phyloP scores from a whole-genome alignment of 2,888 invertebrate species.

The Sialis lutaria region DNA sequence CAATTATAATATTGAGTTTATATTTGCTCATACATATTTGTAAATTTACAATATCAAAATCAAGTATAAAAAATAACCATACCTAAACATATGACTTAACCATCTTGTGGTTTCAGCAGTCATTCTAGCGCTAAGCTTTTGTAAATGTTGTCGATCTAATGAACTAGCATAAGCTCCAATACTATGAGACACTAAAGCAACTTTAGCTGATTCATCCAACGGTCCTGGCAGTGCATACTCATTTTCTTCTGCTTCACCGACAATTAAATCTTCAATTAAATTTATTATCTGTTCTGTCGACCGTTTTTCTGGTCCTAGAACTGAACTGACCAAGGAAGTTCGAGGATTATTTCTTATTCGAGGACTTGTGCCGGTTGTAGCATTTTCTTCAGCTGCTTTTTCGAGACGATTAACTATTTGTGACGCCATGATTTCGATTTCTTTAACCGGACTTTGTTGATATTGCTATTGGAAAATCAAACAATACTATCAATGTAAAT shows the following conservation, averaged over 20 bases:
- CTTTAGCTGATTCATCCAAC: conserved; percentile 41
- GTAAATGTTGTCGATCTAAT: conserved; percentile 59
- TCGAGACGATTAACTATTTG: conserved; percentile 27
- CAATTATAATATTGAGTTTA: conserved; percentile 12
- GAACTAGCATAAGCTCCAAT: conserved; percentile 76
- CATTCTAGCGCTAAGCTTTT: conserved; percentile 62
- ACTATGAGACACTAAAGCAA: conserved; percentile 71
- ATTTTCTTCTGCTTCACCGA: conserved; percentile 45
- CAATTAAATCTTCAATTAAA: conserved; percentile 37
- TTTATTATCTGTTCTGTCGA: conserved; percentile 37
- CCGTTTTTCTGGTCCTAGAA: conserved; percentile 24
- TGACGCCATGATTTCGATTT: conserved; percentile 27
- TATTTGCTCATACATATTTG: neutral
- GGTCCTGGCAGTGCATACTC: conserved; percentile 36
- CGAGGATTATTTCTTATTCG: conserved; percentile 14
- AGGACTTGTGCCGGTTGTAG: conserved; percentile 15
- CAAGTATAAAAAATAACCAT: conserved; percentile 11
- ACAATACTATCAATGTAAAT: neutral
- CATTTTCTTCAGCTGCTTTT: conserved; percentile 22
- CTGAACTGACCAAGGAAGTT: conserved; percentile 6
- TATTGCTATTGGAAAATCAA: neutral
- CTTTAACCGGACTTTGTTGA: conserved; percentile 17
- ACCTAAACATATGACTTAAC: conserved; percentile 77
- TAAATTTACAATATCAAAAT: neutral
- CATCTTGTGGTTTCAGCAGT: conserved; percentile 75